A percentile compares a stretch with the other conserved stretches of the same genome.
Evolutionary conservation across 2,113 vertebrate species (phyloP).

Genomic region (Perca flavescens): DNA sequence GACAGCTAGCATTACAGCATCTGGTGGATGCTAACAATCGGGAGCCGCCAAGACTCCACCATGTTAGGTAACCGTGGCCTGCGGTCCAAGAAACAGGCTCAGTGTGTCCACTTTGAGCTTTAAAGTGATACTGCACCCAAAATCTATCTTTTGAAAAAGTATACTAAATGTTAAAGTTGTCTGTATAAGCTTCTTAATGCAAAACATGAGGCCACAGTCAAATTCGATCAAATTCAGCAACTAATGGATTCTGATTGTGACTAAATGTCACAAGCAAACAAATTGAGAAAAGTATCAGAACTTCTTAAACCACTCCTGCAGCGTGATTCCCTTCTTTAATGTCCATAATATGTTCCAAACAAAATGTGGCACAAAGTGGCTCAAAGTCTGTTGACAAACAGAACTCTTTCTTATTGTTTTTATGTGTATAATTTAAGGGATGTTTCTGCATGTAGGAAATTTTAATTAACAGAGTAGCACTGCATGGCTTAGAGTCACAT

Average conservation of each 20-base stretch:
- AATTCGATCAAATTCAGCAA: background rate
- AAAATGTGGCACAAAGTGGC: background rate
- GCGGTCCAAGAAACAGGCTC: slow-evolving; percentile 43
- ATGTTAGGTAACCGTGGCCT: slow-evolving; percentile 45
- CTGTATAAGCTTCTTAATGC: background rate
- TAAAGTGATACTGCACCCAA: background rate
- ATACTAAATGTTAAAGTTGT: background rate
- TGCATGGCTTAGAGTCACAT: background rate
- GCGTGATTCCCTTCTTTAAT: background rate
- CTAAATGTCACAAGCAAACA: background rate
- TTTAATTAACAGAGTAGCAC: background rate
- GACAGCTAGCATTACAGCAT: slow-evolving; percentile 75
- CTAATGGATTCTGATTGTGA: background rate
- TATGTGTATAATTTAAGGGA: background rate
- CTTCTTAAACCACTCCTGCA: background rate
- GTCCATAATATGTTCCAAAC: background rate
- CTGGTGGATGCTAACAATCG: slow-evolving; percentile 53
- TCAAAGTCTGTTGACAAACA: background rate
- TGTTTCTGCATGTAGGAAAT: background rate
- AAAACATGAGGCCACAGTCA: background rate
- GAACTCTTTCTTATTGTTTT: background rate
- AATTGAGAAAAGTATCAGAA: background rate
- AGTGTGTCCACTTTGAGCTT: background rate
- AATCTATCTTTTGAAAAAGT: background rate
- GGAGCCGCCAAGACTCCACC: slow-evolving; percentile 38